phyloP scores from a whole-genome alignment of 2,113 vertebrate species.

The Seriola rivoliana region DNA sequence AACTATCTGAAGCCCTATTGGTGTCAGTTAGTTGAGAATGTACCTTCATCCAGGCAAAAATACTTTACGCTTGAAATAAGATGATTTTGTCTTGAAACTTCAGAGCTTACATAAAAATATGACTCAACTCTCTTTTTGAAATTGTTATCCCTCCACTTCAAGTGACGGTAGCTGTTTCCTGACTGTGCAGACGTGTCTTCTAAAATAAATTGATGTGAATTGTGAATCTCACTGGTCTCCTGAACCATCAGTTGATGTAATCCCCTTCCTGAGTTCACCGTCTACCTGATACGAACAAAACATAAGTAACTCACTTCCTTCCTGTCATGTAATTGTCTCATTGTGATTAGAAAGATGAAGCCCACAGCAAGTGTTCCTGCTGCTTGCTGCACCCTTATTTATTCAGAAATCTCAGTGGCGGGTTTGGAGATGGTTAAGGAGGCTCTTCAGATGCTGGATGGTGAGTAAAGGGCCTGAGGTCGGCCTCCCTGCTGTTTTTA shows the following conservation, averaged over 20 bases:
- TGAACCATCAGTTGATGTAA: background rate
- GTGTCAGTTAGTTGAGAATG: background rate
- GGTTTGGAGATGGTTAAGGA: background rate
- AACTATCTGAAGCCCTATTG: background rate
- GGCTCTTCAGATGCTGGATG: slow-evolving; percentile 5
- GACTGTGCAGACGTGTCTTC: background rate
- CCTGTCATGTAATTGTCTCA: slow-evolving; percentile 17
- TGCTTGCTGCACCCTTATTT: slow-evolving; percentile 32
- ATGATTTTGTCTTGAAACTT: background rate
- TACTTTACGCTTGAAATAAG: background rate
- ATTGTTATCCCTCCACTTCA: background rate
- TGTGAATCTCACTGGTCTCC: background rate
- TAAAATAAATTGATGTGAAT: background rate
- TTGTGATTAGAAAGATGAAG: slow-evolving; percentile 28
- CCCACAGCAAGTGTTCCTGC: slow-evolving; percentile 13
- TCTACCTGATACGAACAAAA: background rate
- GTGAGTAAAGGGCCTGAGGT: slow-evolving; percentile 39
- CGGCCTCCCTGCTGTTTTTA: slow-evolving; percentile 37
- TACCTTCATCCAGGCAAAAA: background rate
- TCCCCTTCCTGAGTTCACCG: background rate
- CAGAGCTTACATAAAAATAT: background rate
- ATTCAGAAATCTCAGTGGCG: slow-evolving; percentile 18
- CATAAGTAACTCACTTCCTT: background rate
- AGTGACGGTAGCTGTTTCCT: background rate
- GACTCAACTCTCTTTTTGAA: background rate